A percentile compares a stretch with the other conserved stretches of the same genome.
Evolutionary conservation across 2,888 invertebrate species (phyloP).

Genomic region (Sesamia inferens): DNA sequence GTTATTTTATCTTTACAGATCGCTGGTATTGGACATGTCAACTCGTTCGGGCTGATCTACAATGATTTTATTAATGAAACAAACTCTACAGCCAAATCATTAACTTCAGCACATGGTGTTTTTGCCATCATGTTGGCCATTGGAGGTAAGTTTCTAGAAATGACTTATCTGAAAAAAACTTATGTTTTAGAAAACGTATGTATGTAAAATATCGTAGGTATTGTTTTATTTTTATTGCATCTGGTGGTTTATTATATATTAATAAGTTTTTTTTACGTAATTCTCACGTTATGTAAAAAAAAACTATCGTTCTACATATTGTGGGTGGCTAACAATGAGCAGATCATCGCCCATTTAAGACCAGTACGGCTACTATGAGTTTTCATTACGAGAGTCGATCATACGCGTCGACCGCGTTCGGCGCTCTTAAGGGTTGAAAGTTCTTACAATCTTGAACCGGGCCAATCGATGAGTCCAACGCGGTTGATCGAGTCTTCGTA

Average conservation of each 20-base stretch:
- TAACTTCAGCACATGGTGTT: slow-evolving; percentile 85
- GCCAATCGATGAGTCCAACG: too few species aligned
- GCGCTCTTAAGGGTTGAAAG: too few species aligned
- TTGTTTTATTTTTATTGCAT: neutral
- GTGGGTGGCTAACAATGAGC: too few species aligned
- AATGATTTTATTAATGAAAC: slow-evolving; percentile 84
- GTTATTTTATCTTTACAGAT: slow-evolving; percentile 79
- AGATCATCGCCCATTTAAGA: too few species aligned
- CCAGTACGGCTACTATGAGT: too few species aligned
- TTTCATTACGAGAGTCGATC: too few species aligned
- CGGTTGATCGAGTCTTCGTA: too few species aligned
- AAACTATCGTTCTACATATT: neutral
- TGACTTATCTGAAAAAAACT: neutral
- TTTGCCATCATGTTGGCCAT: slow-evolving; percentile 85
- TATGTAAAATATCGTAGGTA: neutral
- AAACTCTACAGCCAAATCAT: slow-evolving; percentile 81
- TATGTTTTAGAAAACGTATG: too few species aligned
- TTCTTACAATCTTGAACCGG: too few species aligned
- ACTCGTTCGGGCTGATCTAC: slow-evolving; percentile 90
- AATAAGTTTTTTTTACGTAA: neutral
- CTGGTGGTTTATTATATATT: too few species aligned
- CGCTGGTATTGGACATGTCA: slow-evolving; percentile 90
- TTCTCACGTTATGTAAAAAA: too few species aligned
- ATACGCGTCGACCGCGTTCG: too few species aligned
- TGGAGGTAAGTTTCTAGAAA: slow-evolving; percentile 76